Evolutionary conservation across 2,113 vertebrate genomes (phyloP), one percentile per base, ranked within the genome.

Genomic region (Himantopus leucocephalus): DNA sequence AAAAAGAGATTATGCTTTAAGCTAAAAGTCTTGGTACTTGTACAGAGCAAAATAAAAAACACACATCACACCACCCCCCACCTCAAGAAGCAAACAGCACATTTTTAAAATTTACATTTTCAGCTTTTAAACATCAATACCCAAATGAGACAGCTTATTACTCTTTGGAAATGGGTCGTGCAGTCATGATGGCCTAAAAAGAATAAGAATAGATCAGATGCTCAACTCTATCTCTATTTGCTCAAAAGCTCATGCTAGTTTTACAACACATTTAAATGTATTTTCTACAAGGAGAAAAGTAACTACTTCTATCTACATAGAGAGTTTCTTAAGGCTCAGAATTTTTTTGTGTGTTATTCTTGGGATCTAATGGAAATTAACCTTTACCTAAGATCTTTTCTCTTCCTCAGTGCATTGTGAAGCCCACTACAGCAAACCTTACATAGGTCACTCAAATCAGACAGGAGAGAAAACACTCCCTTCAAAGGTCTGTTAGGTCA

Each of bases 121-220:
- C 80, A 63, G 52, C 29, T 84, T 93, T 77, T 71, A 63, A 85
- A 95, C 24, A 80, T 41, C 4, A 4, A 47, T 60, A 73, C 9
- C 45, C 53, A 93, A 86, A 68, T 67, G 47, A 80, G 70, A 64
- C 27, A 84, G 43, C 13, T 59, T 88, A 58, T 72, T 88, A 53
- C 48, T 95, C 66, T 75, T 39, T 74, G 50, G 75, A 97, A 97
- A 88, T 45, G 88, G 78, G 72, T 91, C 5, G 0, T 71, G 63
- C 45, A 94, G 82, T 74, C 72, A 62, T 1, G 12, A 74, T 85
- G 75, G 75, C 94, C 94, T 95, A 85, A 90, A 93, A 95, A 86
- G 64, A 90, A 0, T 43, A 94, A 93, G 72, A 95, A 88, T 10
- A 96, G 72, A 93, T 93, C 63, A 83, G 50, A 66, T 0, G 0